phyloP scores from a whole-genome alignment of 2,797 vertebrate genomes.

The Ciconia nigra region DNA sequence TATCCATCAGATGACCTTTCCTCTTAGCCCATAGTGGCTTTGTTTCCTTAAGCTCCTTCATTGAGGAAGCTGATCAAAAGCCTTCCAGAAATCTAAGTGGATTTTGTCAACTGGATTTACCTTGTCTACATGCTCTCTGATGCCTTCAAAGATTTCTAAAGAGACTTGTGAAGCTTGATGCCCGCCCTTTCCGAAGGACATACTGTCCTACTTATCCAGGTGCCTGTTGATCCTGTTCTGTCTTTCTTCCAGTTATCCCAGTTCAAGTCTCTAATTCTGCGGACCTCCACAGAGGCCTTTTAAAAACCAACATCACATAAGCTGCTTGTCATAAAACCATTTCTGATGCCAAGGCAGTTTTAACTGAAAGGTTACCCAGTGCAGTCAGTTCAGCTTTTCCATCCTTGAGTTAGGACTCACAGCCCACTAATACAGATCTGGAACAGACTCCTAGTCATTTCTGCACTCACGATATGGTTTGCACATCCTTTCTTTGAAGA shows the following conservation, averaged over 20 bases:
- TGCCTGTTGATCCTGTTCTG: neutral
- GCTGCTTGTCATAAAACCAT: neutral
- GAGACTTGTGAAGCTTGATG: neutral
- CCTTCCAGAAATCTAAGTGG: neutral
- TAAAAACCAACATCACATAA: neutral
- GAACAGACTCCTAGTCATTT: neutral
- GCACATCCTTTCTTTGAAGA: neutral
- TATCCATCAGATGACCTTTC: neutral
- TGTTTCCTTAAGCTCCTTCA: neutral
- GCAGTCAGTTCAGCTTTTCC: neutral
- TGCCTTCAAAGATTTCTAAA: neutral
- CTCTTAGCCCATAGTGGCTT: neutral
- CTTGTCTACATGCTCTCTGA: neutral
- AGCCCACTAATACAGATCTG: neutral
- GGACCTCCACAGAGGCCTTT: neutral
- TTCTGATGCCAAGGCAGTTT: neutral
- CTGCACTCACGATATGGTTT: neutral
- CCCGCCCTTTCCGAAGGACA: neutral
- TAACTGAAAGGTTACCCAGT: neutral
- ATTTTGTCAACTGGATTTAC: constrained; percentile 10
- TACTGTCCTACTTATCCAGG: neutral
- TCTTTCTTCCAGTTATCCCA: neutral
- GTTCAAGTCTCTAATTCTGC: neutral
- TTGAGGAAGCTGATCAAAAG: neutral
- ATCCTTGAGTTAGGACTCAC: neutral